Conservation (phyloP, 2,797 vertebrate species). For the Serranus cabrilla region DNA sequence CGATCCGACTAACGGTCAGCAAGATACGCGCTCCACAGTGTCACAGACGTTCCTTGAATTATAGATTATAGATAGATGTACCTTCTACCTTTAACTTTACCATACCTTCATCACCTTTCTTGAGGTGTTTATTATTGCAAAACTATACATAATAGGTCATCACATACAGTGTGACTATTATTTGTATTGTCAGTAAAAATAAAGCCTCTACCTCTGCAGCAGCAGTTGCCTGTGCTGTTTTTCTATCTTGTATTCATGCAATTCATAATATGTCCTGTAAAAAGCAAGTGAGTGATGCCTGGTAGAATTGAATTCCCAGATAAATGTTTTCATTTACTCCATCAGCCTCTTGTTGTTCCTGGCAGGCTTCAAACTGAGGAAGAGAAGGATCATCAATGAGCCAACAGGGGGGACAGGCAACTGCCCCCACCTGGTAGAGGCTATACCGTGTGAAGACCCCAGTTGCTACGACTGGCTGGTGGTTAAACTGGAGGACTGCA, state of each 20-base stretch:
- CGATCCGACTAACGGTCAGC: too few relatives aligned
- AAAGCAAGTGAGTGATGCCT: conserved; percentile 49
- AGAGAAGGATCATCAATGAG: conserved; percentile 91
- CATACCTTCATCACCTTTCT: too few relatives aligned
- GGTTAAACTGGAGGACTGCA: conserved; percentile 88
- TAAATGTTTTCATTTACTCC: conserved; percentile 45
- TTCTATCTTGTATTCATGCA: conserved; percentile 35
- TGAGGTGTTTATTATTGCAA: not conserved
- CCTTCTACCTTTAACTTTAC: too few relatives aligned
- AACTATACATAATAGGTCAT: conserved; percentile 9
- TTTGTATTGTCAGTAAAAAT: conserved; percentile 25
- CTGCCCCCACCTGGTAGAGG: conserved; percentile 95
- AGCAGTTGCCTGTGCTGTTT: conserved; percentile 1
- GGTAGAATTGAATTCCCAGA: conserved; percentile 61
- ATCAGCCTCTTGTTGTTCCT: conserved; percentile 26
- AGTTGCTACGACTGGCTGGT: conserved; percentile 96
- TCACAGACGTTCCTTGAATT: too few relatives aligned
- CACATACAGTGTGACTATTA: conserved; percentile 16
- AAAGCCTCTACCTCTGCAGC: conserved; percentile 28
- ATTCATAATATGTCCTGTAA: conserved; percentile 47
- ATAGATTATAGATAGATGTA: too few relatives aligned
- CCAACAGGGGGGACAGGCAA: conserved; percentile 91
- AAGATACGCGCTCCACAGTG: too few relatives aligned
- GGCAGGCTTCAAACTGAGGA: conserved; percentile 96
- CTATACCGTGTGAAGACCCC: conserved; percentile 96